phyloP scores from a whole-genome alignment of 2,797 vertebrate genomes.

The Sarcophilus harrisii region DNA sequence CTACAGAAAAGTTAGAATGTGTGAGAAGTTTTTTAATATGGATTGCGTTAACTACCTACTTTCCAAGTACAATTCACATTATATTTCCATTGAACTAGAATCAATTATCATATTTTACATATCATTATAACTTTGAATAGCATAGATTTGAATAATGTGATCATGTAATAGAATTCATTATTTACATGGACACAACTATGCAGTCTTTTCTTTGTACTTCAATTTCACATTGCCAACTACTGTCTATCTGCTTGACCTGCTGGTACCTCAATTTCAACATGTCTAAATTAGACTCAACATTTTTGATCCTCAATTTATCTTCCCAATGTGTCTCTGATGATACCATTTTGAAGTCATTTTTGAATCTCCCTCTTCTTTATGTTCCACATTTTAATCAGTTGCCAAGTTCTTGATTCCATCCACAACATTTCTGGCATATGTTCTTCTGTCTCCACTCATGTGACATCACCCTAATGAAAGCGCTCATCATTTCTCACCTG shows the following conservation, averaged over 20 bases:
- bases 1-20: neutral
- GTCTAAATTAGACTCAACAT: neutral
- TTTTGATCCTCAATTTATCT: neutral
- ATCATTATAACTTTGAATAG: neutral
- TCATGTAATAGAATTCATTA: neutral
- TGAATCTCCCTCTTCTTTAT: neutral
- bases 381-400: neutral
- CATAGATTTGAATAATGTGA: neutral
- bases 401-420: neutral
- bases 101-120: neutral
- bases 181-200: neutral
- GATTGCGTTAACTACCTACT: neutral
- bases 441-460: neutral
- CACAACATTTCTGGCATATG: neutral
- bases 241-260: neutral
- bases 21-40: neutral
- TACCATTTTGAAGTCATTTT: neutral
- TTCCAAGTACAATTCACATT: neutral
- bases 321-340: neutral
- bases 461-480: too few relatives aligned
- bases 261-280: neutral
- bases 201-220: neutral
- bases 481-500: neutral
- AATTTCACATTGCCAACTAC: neutral
- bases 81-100: neutral